Evolutionary conservation across 2,888 invertebrate species (phyloP), one percentile per base, ranked within the genome.

Genomic region (Amphiduros pacificus): DNA sequence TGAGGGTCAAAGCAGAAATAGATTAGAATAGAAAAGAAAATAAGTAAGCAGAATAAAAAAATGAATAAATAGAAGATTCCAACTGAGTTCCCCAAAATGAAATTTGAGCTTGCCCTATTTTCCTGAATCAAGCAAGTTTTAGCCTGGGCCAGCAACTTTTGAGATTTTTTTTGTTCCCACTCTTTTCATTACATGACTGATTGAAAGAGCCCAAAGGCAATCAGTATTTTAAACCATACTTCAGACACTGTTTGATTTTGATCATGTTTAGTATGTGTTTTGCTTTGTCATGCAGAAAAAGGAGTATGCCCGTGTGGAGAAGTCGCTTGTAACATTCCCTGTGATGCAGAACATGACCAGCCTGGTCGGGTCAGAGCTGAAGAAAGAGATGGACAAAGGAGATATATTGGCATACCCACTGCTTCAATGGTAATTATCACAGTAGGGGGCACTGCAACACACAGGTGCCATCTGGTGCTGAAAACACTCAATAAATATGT

Each of bases 391-490:
- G 56, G 74, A 76, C 60, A 51, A 56, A 2, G 51, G 44, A 5
- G 65, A 78, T 59, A 61, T 54, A 4, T 62, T 75, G 4, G 71
- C 74, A 4, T 80, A 76, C 56, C 78, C 79, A 2, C 66, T 79
- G 17, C 66, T 79, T 31, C 76, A 76, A 60, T 79, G 79, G 77
- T 77, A 54, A 58, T 68, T 50, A 41, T 22, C n/a, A 22, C 27
- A 14, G 51, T 24, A 36, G 11, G 11, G 14, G 14, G 11, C 14
- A 9, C 36, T 36, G 14, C 36, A 36, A n/a, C n/a, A n/a, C n/a
- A n/a, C n/a, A 27, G 17, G 28, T 29, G 54, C 24, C 17, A 1
- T 27, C 29, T 20, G 3, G 28, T 29, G 14, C n/a, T n/a, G n/a
- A n/a, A n/a, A n/a, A n/a, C n/a, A n/a, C n/a, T n/a, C n/a, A n/a